Conservation (phyloP, 1,140 invertebrate species). For the Drosophila biarmipes region DNA sequence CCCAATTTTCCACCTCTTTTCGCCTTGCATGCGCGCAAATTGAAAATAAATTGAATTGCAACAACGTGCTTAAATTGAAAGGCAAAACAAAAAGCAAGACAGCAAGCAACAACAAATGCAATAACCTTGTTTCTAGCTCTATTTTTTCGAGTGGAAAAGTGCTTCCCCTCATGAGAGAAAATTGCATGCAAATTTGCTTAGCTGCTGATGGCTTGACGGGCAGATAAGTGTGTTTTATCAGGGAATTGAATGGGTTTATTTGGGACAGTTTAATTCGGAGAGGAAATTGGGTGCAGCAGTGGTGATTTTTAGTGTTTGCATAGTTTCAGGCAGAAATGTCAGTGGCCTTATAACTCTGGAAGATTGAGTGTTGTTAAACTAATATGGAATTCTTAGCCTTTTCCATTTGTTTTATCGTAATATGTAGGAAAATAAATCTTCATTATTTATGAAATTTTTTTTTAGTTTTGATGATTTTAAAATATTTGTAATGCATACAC, state of each 20-base stretch:
- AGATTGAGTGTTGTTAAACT: too few species aligned
- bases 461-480: too few species aligned
- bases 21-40: constrained; percentile 71
- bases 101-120: constrained; percentile 12
- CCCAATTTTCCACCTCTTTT: neutral
- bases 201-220: constrained; percentile 19
- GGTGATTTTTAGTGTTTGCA: neutral
- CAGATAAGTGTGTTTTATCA: constrained; percentile 21
- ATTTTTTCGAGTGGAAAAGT: constrained; percentile 53
- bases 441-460: too few species aligned
- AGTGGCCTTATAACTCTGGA: too few species aligned
- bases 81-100: neutral
- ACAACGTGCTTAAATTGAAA: constrained; percentile 70
- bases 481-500: too few species aligned
- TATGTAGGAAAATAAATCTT: too few species aligned
- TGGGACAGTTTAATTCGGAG: constrained; percentile 8
- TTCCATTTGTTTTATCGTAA: too few species aligned
- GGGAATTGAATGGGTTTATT: constrained; percentile 33
- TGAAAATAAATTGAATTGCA: constrained; percentile 83
- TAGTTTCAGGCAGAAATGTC: too few species aligned
- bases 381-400: too few species aligned
- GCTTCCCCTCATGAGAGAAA: constrained; percentile 36
- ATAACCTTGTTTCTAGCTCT: constrained; percentile 22
- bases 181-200: constrained; percentile 76
- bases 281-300: neutral